phyloP scores from a whole-genome alignment of 2,113 vertebrate species.

The Alces alces region DNA sequence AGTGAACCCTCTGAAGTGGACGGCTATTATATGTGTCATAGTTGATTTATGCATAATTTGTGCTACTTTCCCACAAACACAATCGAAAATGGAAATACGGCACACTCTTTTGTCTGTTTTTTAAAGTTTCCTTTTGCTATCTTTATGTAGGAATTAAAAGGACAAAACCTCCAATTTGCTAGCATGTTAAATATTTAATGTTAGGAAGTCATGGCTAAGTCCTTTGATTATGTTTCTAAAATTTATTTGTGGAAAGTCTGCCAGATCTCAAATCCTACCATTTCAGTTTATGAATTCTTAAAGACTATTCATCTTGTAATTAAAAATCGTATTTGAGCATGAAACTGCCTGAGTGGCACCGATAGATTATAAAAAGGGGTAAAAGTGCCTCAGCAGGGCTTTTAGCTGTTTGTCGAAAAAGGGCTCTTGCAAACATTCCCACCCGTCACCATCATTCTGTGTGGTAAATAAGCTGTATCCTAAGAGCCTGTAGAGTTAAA shows the following conservation, averaged over 20 bases:
- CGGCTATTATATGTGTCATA: constrained; percentile 27
- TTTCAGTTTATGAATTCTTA: constrained; percentile 83
- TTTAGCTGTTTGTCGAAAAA: constrained; percentile 78
- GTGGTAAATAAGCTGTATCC: constrained; percentile 76
- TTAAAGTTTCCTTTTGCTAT: constrained; percentile 52
- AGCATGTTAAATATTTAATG: constrained; percentile 81
- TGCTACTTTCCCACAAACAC: constrained; percentile 26
- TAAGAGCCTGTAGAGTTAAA: constrained; percentile 77
- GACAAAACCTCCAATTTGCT: constrained; percentile 67
- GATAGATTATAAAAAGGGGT: constrained; percentile 80
- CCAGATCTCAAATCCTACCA: constrained; percentile 77
- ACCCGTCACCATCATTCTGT: constrained; percentile 62
- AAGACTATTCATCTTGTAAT: constrained; percentile 78
- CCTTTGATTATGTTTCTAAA: constrained; percentile 82
- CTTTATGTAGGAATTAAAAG: constrained; percentile 49
- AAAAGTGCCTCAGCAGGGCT: constrained; percentile 79
- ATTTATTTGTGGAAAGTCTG: constrained; percentile 81
- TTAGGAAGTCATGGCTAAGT: constrained; percentile 79
- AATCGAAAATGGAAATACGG: constrained; percentile 37
- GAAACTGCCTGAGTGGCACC: constrained; percentile 81
- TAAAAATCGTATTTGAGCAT: constrained; percentile 77
- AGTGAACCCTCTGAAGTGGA: constrained; percentile 42
- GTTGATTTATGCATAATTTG: constrained; percentile 47
- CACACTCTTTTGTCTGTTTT: constrained; percentile 68
- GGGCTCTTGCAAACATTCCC: constrained; percentile 59